A percentile compares a stretch with the other conserved stretches of the same genome.
Conservation (phyloP, 2,888 invertebrate species). For the Lochmaea capreae region DNA sequence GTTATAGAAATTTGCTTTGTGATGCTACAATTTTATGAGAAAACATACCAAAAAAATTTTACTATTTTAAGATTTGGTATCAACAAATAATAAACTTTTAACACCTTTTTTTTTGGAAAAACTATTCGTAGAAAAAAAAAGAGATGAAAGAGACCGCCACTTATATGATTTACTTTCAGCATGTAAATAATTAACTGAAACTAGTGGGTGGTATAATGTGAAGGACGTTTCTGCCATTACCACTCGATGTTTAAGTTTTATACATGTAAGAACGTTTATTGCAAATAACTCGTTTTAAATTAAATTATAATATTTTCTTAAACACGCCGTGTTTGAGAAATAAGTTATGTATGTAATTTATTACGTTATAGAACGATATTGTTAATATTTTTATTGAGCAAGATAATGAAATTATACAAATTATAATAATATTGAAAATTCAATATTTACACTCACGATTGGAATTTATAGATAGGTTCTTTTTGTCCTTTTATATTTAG, state of each 20-base stretch:
- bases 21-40: no score
- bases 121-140: neutral
- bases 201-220: constrained; percentile 35
- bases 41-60: no score
- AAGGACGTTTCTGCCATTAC: constrained; percentile 37
- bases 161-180: neutral
- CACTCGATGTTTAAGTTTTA: constrained; percentile 28
- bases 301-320: neutral
- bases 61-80: no score
- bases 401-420: no score
- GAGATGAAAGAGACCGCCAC: neutral
- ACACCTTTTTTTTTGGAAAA: no score
- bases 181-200: neutral
- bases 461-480: no score
- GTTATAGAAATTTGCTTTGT: no score
- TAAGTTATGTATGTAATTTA: neutral
- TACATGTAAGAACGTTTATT: constrained; percentile 34
- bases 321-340: neutral
- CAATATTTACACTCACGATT: no score
- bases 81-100: no score
- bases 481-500: no score
- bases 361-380: neutral
- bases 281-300: constrained; percentile 30
- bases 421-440: no score
- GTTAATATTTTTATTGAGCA: neutral